Evolutionary conservation across 2,113 vertebrate species (phyloP).

Genomic region (Gnathonemus echidnorhynchus): DNA sequence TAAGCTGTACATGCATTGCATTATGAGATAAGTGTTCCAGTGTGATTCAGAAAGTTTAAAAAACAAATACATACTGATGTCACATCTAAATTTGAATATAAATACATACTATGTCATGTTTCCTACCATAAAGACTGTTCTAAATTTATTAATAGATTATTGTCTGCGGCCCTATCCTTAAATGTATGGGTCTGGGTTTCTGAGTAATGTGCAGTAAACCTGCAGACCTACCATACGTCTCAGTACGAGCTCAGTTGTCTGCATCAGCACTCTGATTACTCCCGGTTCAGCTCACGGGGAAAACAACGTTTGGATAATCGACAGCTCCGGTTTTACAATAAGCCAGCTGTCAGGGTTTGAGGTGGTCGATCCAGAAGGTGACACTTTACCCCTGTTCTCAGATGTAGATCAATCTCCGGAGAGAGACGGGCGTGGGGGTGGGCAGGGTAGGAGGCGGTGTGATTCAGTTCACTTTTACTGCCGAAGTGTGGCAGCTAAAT

Average conservation of each 20-base stretch:
- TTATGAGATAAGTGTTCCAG: neutral
- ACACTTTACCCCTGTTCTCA: neutral
- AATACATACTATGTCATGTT: neutral
- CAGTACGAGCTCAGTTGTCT: neutral
- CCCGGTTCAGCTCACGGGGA: neutral
- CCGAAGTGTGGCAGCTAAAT: constrained; percentile 2
- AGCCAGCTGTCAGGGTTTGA: neutral
- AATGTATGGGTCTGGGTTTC: neutral
- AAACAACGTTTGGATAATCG: constrained; percentile 10
- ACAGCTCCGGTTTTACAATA: constrained; percentile 1
- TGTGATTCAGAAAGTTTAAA: neutral
- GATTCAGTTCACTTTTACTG: neutral
- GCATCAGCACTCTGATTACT: neutral
- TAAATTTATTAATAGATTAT: neutral
- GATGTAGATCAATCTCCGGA: constrained; percentile 3
- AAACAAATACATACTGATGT: neutral
- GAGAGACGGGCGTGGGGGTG: neutral
- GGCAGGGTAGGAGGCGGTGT: neutral
- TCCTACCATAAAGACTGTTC: neutral
- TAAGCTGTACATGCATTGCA: neutral
- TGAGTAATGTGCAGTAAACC: neutral
- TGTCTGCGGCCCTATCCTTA: neutral
- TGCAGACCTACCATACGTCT: neutral
- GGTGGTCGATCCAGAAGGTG: neutral
- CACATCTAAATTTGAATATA: neutral